Evolutionary conservation across 2,888 invertebrate species (phyloP), one percentile per base, ranked within the genome.

Genomic region (Phymatocera aterrima): DNA sequence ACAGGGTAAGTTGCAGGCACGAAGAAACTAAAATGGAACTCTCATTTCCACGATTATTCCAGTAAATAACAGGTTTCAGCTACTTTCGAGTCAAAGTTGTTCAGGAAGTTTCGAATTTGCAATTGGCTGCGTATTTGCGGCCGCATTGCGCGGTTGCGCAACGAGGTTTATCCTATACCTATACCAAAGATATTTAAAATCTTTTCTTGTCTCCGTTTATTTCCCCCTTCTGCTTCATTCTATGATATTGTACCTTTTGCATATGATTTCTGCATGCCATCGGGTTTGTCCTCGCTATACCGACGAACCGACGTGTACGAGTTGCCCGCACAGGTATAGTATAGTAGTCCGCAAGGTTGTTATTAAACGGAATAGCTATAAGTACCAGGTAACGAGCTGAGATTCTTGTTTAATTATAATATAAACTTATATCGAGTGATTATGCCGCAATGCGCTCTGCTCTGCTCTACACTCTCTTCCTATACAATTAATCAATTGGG

Each of bases 11-110:
- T 10, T 46, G 34, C 31, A 34, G 48, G 18, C 43, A 24, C 8
- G 68, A 15, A 51, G 51, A 72, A 72, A 72, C 18, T 48, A 12
- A 72, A 51, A 31, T 51, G 43, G 31, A 51, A 72, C 48, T n/a
- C n/a, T 72, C 48, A 72, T 72, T 51, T 72, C 70, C 31, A 51
- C 31, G 51, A 72, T 72, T 72, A 72, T 72, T 72, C 24, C 31
- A 72, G n/a, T 18, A 72, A 34, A 72, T 72, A 72, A 51, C 48
- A 51, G 70, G 70, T 72, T 72, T 72, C 51, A 72, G 48, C 2
- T n/a, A 2, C 12, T 10, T 10, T 18, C 37, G 28, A 68, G 68
- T 68, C 68, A 68, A 68, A 68, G 28, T 43, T 48, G 28, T 24
- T 24, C n/a, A 43, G 64, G 24, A 68, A 68, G 43, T 68, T 43